These are phyloP conservation scores for Phyllotis vaccarum DNA, from an alignment of 2,797 vertebrate species.

Conservation along the genomic window DNA sequence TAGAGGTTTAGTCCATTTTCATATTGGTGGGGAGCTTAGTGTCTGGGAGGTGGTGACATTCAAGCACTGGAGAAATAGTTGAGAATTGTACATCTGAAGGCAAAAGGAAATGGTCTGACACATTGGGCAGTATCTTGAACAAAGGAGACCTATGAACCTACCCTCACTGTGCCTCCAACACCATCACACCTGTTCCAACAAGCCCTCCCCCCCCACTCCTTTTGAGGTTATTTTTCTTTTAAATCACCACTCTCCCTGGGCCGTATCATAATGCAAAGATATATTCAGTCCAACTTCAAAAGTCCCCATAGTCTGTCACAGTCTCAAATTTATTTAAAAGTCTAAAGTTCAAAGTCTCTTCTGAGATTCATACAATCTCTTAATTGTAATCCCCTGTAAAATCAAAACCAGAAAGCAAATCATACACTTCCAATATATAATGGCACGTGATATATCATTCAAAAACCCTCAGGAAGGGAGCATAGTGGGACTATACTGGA, in stretches of 20 bases:
- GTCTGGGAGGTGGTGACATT: neutral
- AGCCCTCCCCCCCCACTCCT: neutral
- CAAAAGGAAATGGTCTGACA: neutral
- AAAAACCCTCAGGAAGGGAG: neutral
- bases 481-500: neutral
- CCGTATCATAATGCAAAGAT: neutral
- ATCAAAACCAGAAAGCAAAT: neutral
- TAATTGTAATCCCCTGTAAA: neutral
- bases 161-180: neutral
- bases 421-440: neutral
- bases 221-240: neutral
- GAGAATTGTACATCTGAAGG: neutral
- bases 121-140: neutral
- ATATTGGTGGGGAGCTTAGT: neutral
- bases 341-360: neutral
- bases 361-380: neutral
- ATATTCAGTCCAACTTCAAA: neutral
- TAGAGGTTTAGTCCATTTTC: neutral
- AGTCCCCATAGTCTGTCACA: no score
- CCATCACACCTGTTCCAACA: neutral
- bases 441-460: neutral
- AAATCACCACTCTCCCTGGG: neutral
- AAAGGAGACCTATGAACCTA: neutral
- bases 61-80: neutral
- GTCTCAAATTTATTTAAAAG: neutral